These are phyloP conservation scores for Megalops cyprinoides DNA, from an alignment of 2,797 vertebrate genomes.

Conservation along the genomic window DNA sequence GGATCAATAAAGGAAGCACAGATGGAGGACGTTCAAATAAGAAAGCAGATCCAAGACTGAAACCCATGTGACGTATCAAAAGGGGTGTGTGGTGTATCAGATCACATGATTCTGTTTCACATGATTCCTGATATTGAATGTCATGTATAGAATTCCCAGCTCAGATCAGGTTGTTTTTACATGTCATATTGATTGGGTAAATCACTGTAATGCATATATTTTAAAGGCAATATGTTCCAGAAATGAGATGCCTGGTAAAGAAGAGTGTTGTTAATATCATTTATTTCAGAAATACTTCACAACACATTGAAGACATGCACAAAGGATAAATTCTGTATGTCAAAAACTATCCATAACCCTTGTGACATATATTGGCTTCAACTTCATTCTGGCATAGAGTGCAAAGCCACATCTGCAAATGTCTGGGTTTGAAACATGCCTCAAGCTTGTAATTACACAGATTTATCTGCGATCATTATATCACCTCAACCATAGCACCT, in stretches of 20 bases:
- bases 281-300: background rate
- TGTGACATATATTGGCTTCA: no score
- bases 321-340: background rate
- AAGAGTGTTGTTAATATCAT: slow-evolving; percentile 36
- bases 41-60: background rate
- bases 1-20: background rate
- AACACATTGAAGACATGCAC: background rate
- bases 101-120: slow-evolving; percentile 41
- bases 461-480: background rate
- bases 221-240: slow-evolving; percentile 13
- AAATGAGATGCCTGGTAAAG: slow-evolving; percentile 18
- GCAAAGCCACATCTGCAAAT: background rate
- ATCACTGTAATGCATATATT: no score
- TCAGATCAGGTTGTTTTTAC: background rate
- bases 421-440: background rate
- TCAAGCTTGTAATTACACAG: background rate
- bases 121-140: slow-evolving; percentile 48
- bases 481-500: background rate
- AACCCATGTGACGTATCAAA: background rate
- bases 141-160: slow-evolving; percentile 38
- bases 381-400: no score
- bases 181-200: slow-evolving; percentile 12
- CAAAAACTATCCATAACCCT: no score
- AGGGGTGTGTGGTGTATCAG: slow-evolving; percentile 7
- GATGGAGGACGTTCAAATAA: slow-evolving; percentile 21